A percentile compares a stretch with the other conserved stretches of the same genome.
These are phyloP conservation scores for Cacatua alba DNA, from an alignment of 2,113 vertebrate species.

Conservation along the genomic window DNA sequence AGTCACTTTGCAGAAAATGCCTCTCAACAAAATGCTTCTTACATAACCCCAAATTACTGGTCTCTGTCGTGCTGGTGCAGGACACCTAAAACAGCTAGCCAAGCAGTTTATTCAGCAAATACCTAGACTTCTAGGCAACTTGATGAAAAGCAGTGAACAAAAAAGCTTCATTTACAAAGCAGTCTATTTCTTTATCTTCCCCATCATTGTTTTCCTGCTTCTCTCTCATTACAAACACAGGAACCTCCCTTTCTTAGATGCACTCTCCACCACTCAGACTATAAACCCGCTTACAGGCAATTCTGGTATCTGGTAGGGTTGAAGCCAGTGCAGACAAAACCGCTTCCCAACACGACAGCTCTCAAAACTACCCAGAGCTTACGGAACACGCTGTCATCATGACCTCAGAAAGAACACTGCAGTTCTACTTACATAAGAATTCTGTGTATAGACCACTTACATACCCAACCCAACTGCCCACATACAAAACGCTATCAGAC, in stretches of 20 bases:
- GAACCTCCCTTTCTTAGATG: not conserved
- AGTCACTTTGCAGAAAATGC: not conserved
- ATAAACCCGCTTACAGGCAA: not conserved
- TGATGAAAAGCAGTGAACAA: not conserved
- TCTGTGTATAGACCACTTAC: not conserved
- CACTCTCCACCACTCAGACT: not conserved
- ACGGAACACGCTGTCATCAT: rapidly evolving
- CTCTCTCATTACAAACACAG: not conserved
- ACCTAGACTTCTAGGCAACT: not conserved
- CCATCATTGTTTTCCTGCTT: not conserved
- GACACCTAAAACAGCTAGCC: not conserved
- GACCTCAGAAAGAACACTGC: not conserved
- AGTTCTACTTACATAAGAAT: not conserved
- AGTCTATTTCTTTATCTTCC: not conserved
- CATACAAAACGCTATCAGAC: not conserved
- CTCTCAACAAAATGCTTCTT: not conserved
- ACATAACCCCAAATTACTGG: not conserved
- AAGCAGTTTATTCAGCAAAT: not conserved
- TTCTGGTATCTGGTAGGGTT: not conserved
- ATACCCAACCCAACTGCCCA: not conserved
- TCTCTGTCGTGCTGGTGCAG: not conserved
- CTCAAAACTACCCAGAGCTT: not conserved
- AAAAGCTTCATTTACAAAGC: not conserved
- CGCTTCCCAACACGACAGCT: not conserved
- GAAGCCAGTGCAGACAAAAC: not conserved